These are phyloP conservation scores for Carcina quercana DNA, from an alignment of 2,888 invertebrate species.

Conservation along the genomic window DNA sequence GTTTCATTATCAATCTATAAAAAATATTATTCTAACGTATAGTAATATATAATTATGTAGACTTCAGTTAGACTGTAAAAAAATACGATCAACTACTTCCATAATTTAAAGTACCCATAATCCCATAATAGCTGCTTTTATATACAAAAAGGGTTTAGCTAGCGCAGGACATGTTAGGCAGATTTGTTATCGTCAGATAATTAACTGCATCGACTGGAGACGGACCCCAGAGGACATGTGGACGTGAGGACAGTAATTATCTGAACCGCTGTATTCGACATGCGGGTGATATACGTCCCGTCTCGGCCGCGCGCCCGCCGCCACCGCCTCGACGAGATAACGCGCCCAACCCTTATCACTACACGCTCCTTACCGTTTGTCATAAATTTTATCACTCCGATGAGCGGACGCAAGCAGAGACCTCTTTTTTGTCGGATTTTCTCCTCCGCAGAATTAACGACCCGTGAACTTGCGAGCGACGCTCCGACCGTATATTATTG, in stretches of 20 bases:
- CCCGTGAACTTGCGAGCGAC: constrained; percentile 59
- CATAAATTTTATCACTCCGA: constrained; percentile 70
- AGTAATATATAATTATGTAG: too few relatives aligned
- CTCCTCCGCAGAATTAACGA: constrained; percentile 58
- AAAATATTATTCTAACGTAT: too few relatives aligned
- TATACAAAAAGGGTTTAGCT: too few relatives aligned
- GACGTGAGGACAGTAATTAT: constrained; percentile 37
- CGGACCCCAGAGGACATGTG: neutral
- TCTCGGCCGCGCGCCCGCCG: constrained; percentile 19
- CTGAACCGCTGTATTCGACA: constrained; percentile 25
- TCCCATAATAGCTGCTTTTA: too few relatives aligned
- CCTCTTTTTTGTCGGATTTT: constrained; percentile 49
- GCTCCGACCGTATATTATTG: constrained; percentile 46
- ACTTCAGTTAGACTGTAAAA: too few relatives aligned
- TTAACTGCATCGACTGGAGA: neutral
- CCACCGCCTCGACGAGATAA: constrained; percentile 42
- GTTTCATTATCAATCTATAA: too few relatives aligned
- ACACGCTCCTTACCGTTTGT: constrained; percentile 66
- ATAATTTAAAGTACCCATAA: too few relatives aligned
- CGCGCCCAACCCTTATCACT: constrained; percentile 61
- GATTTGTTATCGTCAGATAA: neutral
- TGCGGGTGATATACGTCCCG: constrained; percentile 25
- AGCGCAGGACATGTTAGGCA: too few relatives aligned
- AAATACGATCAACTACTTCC: too few relatives aligned
- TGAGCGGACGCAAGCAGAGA: constrained; percentile 55